Base-by-base conservation (phyloP, 2,797 vertebrate genomes). In the Protonibea diacanthus region DNA sequence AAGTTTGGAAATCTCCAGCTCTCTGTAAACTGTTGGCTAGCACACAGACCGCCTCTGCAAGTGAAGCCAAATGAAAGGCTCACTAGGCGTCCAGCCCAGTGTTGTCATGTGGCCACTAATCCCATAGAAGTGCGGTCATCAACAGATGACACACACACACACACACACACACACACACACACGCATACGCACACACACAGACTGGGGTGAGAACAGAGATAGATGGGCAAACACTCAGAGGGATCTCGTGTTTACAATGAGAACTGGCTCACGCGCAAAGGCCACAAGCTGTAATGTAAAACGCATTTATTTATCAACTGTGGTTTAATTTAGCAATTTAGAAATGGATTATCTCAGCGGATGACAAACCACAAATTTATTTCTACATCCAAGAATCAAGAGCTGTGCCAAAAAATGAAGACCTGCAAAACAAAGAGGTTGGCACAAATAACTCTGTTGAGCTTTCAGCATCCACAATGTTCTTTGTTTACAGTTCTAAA, bases 21-120 rank as follows among this genome's bases (percentile, higher is more conserved):
- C 72, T 80, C 80, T 62, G 89, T 75, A 55, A 84, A 87, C 77
- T 76, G 84, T 71, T 86, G 78, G 86, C 74, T 56, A 13, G 76
- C 72, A 74, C 77, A 71, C 70, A 85, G 51, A 69, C 69, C 10
- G 66, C 69, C 66, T 71, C 66, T 51, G 82, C 81, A 59, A 87
- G 77, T 71, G 83, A 74, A 91, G 83, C 88, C 86, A 87, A 91
- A 84, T 86, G 87, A 93, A 89, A 90, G 84, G 81, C 88, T 91
- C 82, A 68, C 70, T 53, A 89, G 91, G 91, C 87, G 78, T 62
- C 75, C 87, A 69, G 87, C 89, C 88, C 80, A 88, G 85, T 85
- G 88, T 68, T 83, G 91, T 92, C 92, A 93, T 93, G 91, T 92
- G 92, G 86, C 71, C 84, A 71, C 83, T 93, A 93, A 94, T 93